These are phyloP conservation scores for Drosophila cardini DNA, from an alignment of 1,140 invertebrate species.

Conservation along the genomic window DNA sequence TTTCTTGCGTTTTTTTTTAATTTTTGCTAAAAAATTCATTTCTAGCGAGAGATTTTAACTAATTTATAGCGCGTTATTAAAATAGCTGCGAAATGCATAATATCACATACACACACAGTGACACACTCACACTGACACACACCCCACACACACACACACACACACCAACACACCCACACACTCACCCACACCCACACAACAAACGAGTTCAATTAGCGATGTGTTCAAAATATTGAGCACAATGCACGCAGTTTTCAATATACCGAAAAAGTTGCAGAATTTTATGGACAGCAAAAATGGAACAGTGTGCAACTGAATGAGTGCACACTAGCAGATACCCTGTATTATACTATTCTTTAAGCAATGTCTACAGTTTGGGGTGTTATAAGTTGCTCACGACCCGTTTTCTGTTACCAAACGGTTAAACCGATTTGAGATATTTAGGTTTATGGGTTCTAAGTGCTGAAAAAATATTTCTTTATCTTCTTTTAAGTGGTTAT, in stretches of 20 bases:
- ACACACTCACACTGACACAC: too few species aligned
- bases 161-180: conserved; percentile 3
- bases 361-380: too few species aligned
- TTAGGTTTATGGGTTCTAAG: too few species aligned
- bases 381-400: too few species aligned
- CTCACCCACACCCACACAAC: conserved; percentile 2
- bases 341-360: neutral
- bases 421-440: too few species aligned
- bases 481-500: too few species aligned
- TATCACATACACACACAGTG: conserved; percentile 12
- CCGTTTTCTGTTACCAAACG: too few species aligned
- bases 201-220: conserved; percentile 7
- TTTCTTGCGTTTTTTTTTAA: neutral
- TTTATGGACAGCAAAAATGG: neutral
- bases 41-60: conserved; percentile 5
- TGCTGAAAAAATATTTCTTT: too few species aligned
- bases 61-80: conserved; percentile 39
- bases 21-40: neutral
- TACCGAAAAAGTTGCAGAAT: conserved; percentile 14
- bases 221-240: conserved; percentile 14
- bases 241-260: conserved; percentile 9
- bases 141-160: neutral
- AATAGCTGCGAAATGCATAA: conserved; percentile 48
- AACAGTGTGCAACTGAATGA: neutral
- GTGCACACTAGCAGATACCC: neutral